Conservation (phyloP, 2,888 invertebrate genomes). For the Ormyrus labotus region DNA sequence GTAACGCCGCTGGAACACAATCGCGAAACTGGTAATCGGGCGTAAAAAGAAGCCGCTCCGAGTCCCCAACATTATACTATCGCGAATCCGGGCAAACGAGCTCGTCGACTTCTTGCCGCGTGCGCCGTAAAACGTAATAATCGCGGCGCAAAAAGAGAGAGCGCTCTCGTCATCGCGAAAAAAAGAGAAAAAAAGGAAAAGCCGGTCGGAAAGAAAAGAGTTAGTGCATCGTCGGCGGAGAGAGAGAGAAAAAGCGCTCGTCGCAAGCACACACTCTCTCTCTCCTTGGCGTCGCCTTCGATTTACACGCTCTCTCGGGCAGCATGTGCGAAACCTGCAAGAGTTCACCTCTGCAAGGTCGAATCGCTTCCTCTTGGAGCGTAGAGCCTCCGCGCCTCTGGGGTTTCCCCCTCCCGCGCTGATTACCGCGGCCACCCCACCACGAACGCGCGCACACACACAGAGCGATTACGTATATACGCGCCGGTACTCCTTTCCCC, state of each 20-base stretch:
- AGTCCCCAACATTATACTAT: no score
- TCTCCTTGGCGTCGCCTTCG: conserved; percentile 1
- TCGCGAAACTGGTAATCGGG: no score
- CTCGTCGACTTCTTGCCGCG: no score
- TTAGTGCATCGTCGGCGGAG: neutral
- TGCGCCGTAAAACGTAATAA: no score
- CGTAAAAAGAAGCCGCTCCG: no score
- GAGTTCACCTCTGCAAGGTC: conserved; percentile 68
- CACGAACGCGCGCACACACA: neutral
- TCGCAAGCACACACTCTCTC: neutral
- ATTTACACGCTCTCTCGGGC: conserved; percentile 10
- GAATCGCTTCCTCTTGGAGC: conserved; percentile 61
- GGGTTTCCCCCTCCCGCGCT: conserved; percentile 50
- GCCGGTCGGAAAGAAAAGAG: neutral
- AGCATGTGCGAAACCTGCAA: conserved; percentile 60
- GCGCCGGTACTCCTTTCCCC: conserved; percentile 27
- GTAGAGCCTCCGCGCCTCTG: conserved; percentile 52
- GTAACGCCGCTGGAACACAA: no score
- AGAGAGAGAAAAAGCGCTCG: neutral
- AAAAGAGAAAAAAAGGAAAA: neutral
- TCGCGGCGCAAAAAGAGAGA: neutral
- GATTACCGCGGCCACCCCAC: neutral
- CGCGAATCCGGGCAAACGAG: no score
- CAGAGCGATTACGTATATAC: neutral
- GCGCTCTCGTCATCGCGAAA: neutral